Evolutionary conservation across 1,140 invertebrate species (phyloP).

Genomic region (Pseudoatta argentina): DNA sequence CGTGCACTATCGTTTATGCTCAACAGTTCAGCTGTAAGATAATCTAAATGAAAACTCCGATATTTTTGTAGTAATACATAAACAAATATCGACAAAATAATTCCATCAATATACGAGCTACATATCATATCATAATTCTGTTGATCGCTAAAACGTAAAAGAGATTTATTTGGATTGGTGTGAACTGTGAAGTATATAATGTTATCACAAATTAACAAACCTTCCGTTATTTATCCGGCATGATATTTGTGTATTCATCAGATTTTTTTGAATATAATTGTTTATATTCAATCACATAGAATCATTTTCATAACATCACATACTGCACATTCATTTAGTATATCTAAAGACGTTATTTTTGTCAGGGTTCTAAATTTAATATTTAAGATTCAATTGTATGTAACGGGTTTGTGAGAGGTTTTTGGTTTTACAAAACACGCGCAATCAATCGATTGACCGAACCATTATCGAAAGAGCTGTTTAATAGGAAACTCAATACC

Average conservation of each 20-base stretch:
- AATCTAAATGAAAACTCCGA: constrained; percentile 22
- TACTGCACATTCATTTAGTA: not conserved
- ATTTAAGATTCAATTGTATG: constrained; percentile 1
- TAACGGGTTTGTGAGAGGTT: not conserved
- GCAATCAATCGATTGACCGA: constrained; percentile 37
- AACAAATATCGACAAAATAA: constrained; percentile 14
- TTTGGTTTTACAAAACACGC: constrained; percentile 51
- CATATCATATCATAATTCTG: not conserved
- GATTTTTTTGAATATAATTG: not conserved
- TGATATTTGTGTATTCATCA: not conserved
- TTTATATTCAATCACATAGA: not conserved
- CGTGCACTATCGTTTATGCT: constrained; percentile 37
- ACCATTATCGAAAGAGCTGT: constrained; percentile 42
- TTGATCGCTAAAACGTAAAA: constrained; percentile 14
- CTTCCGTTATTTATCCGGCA: not conserved
- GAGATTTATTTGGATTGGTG: not conserved
- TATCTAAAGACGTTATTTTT: not conserved
- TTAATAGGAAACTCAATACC: constrained; percentile 58
- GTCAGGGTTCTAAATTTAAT: not conserved
- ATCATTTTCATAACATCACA: not conserved
- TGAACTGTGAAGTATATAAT: not conserved
- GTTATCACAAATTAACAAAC: constrained; percentile 15
- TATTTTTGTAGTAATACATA: constrained; percentile 16
- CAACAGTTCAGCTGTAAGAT: constrained; percentile 3
- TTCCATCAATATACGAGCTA: not conserved